Base-by-base conservation (phyloP, 2,888 invertebrate genomes). In the Hypercompe scribonia region DNA sequence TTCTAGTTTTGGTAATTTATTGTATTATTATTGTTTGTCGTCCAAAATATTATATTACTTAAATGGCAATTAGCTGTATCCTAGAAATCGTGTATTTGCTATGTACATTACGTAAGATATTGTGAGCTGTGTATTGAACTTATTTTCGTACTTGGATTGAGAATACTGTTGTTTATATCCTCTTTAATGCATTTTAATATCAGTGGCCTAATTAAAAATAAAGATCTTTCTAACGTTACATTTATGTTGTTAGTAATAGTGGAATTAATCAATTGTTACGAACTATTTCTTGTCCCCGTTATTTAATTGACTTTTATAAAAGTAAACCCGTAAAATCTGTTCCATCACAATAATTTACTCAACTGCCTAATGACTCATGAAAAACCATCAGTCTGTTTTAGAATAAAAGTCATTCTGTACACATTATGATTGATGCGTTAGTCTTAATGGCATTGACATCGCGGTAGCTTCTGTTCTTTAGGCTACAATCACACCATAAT, bases 361-460 rank as follows among this genome's bases (percentile, higher is more conserved):
- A 11, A 54, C 11, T 2, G n/a, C 10, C 54, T n/a, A 54, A 54
- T n/a, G 21, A 54, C 54, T 54, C n/a, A 54, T 54, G 5, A 54
- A n/a, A n/a, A n/a, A 7, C 24, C 54, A n/a, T 28, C 54, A 54
- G 54, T 54, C 54, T 39, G n/a, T 65, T 24, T n/a, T 36, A 65
- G 39, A 65, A 65, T 65, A 39, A 65, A 36, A 65, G 65, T n/a
- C 15, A 24, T 65, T 33, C n/a, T 65, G 8, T 24, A 65, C 18
- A 28, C n/a, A 13, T 15, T 36, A 28, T 65, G 65, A 65, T 42
- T 42, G 65, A 65, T 66, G 65, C 65, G 42, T 66, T 1, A 66
- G 31, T 42, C 31, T 66, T 66, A 39, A 66, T 42, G 10, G 31
- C 31, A 18, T 42, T 28, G 65, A 65, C 65, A 28, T 28, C 39